phyloP scores from a whole-genome alignment of 2,797 vertebrate species.

The Lagodon rhomboides region DNA sequence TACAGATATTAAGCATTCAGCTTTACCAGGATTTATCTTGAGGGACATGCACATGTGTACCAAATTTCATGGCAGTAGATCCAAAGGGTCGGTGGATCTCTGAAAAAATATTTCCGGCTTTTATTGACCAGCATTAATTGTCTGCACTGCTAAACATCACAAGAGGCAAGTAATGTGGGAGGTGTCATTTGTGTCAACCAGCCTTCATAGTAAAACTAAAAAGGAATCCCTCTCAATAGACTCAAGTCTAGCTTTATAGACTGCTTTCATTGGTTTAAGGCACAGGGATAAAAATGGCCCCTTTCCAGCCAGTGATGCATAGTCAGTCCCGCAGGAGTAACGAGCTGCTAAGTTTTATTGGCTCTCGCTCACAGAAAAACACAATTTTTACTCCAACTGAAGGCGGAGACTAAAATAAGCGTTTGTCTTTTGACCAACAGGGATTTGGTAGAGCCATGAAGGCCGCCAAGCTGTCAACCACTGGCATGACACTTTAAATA shows the following conservation, averaged over 20 bases:
- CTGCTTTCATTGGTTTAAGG: neutral
- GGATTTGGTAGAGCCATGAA: conserved; percentile 29
- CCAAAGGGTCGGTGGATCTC: neutral
- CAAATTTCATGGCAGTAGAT: neutral
- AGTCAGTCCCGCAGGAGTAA: neutral
- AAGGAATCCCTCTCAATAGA: neutral
- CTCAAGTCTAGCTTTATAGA: neutral
- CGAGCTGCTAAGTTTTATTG: conserved; percentile 13
- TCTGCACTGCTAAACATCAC: neutral
- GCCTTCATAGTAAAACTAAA: neutral
- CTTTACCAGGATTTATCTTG: neutral
- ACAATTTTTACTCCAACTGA: conserved; percentile 5
- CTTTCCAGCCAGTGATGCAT: neutral
- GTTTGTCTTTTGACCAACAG: conserved; percentile 5
- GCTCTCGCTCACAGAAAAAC: conserved; percentile 13
- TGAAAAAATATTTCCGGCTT: neutral
- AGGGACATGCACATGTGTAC: neutral
- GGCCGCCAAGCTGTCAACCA: conserved; percentile 44
- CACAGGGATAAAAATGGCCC: neutral
- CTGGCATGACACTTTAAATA: conserved; percentile 71
- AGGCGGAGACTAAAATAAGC: conserved; percentile 31
- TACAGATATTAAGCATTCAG: neutral
- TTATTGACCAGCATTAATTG: neutral
- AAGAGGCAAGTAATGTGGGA: neutral
- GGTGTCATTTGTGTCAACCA: neutral